Percentiles rank a stretch among this genome's conserved stretches.
Conservation (phyloP, 2,113 vertebrate species). For the Thalassarche chlororhynchos region DNA sequence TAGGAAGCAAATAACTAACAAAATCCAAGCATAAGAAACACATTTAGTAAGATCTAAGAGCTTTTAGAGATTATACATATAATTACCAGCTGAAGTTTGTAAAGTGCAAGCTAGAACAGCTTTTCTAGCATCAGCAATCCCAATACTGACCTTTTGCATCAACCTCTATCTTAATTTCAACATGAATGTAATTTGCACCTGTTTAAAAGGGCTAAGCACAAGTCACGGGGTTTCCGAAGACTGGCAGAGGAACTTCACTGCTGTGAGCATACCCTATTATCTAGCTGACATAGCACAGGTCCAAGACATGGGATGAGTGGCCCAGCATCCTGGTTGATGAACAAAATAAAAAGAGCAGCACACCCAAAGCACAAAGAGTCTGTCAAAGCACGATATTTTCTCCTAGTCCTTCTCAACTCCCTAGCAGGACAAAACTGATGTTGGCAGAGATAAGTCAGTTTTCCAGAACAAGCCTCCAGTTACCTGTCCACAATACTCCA, state of each 20-base stretch:
- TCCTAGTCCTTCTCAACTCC: background rate
- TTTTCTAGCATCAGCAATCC: background rate
- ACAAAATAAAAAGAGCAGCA: background rate
- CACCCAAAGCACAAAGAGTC: background rate
- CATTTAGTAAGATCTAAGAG: background rate
- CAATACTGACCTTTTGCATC: background rate
- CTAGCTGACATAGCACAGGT: background rate
- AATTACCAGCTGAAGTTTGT: background rate
- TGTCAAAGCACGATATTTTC: background rate
- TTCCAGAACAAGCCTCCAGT: background rate
- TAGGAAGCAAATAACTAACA: background rate
- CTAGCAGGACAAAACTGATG: background rate
- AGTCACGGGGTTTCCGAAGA: rapidly evolving
- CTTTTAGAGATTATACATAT: background rate
- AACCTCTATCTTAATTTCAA: background rate
- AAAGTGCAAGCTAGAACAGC: background rate
- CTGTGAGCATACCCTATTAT: background rate
- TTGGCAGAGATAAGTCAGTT: background rate
- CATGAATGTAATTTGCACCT: background rate
- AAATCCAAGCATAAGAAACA: background rate
- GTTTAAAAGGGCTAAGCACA: background rate
- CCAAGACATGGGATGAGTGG: background rate
- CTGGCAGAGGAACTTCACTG: background rate
- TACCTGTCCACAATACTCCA: background rate
- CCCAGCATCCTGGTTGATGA: background rate